phyloP scores from a whole-genome alignment of 2,113 vertebrate genomes.

The Setophaga petechia region DNA sequence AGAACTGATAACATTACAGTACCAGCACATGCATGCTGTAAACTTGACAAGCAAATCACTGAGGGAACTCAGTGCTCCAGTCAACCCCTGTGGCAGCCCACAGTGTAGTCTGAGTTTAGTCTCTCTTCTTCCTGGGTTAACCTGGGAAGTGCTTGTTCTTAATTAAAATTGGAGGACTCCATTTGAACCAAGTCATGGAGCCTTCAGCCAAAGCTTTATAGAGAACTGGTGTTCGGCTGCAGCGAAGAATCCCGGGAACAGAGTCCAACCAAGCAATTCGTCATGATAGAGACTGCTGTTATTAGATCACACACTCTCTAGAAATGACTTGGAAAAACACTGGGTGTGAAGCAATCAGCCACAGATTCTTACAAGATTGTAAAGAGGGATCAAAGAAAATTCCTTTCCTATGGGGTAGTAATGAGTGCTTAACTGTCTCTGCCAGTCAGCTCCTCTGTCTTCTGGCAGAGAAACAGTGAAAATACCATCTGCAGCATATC shows the following conservation, averaged over 20 bases:
- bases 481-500: not conserved
- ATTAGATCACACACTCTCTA: not conserved
- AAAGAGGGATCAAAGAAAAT: not conserved
- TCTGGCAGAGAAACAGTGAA: not conserved
- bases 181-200: not conserved
- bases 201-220: not conserved
- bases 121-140: not conserved
- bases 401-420: not conserved
- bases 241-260: not conserved
- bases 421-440: not conserved
- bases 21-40: fast-evolving
- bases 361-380: not conserved
- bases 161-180: not conserved
- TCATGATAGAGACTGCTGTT: not conserved
- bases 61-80: not conserved
- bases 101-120: not conserved
- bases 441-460: not conserved
- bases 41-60: not conserved
- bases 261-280: not conserved
- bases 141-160: not conserved
- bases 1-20: not conserved
- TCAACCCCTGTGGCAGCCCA: not conserved
- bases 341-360: not conserved
- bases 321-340: not conserved
- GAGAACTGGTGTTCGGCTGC: not conserved